Evolutionary conservation across 2,888 invertebrate genomes (phyloP).

Genomic region (Steinernema scapterisci): DNA sequence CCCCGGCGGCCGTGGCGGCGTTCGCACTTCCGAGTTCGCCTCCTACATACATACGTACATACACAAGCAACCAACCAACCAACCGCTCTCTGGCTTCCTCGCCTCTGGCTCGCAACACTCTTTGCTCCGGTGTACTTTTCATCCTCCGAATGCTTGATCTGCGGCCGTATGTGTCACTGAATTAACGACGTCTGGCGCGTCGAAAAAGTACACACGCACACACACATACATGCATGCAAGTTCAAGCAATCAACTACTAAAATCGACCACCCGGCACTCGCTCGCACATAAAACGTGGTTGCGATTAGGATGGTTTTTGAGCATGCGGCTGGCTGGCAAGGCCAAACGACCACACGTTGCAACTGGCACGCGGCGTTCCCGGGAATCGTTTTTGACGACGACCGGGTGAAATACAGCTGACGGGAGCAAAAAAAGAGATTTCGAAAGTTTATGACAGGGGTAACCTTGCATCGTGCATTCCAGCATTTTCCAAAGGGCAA

Average conservation of each 20-base stretch:
- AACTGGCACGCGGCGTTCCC: not conserved
- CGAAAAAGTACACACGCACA: constrained; percentile 23
- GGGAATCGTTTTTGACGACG: too few species aligned
- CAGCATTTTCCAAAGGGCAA: too few species aligned
- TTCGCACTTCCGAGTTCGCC: not conserved
- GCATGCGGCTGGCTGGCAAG: not conserved
- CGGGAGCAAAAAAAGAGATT: too few species aligned
- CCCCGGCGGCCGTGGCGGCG: too few species aligned
- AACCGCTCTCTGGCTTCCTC: not conserved
- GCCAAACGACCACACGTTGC: constrained; percentile 30
- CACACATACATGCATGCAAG: constrained; percentile 19
- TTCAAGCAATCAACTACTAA: constrained; percentile 29
- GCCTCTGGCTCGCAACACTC: not conserved
- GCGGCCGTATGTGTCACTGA: constrained; percentile 28
- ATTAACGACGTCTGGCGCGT: constrained; percentile 29
- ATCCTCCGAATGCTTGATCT: constrained; percentile 11
- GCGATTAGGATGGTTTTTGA: too few species aligned
- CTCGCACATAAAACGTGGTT: not conserved
- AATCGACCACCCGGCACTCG: not conserved
- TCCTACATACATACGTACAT: not conserved
- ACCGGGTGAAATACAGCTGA: too few species aligned
- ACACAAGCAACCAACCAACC: not conserved
- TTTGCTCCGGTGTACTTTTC: constrained; percentile 20
- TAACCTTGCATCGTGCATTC: too few species aligned
- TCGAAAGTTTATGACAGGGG: too few species aligned